These are phyloP conservation scores for Alloscopus bannaensis DNA, from an alignment of 2,888 invertebrate genomes.

Conservation along the genomic window DNA sequence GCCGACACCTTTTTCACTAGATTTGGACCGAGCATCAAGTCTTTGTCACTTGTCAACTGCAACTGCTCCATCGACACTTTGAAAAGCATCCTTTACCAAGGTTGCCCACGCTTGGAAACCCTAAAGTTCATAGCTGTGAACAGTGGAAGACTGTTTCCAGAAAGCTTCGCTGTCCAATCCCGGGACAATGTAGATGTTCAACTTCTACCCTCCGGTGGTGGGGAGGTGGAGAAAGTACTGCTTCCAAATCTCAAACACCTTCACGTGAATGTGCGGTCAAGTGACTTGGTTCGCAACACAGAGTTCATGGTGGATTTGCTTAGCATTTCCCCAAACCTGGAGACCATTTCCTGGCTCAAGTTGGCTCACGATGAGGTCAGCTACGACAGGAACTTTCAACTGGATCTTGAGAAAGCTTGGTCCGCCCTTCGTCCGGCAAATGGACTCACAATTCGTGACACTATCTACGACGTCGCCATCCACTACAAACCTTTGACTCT, in stretches of 20 bases:
- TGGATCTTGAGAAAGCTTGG: slow-evolving; percentile 64
- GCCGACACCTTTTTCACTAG: background rate
- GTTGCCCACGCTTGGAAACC: slow-evolving; percentile 53
- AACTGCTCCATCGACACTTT: slow-evolving; percentile 54
- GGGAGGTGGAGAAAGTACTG: background rate
- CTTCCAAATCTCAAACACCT: slow-evolving; percentile 59
- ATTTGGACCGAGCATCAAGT: slow-evolving; percentile 56
- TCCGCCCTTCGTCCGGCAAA: slow-evolving; percentile 40
- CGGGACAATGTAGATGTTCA: background rate
- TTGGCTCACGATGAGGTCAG: slow-evolving; percentile 53
- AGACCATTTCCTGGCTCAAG: slow-evolving; percentile 63
- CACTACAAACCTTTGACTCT: slow-evolving; percentile 47
- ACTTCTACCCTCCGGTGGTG: background rate
- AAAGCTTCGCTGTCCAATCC: no score
- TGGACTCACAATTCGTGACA: slow-evolving; percentile 64
- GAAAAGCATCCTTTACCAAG: slow-evolving; percentile 50
- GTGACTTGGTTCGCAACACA: slow-evolving; percentile 60
- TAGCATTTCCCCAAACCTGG: slow-evolving; percentile 54
- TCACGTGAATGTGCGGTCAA: slow-evolving; percentile 56
- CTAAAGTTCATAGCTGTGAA: slow-evolving; percentile 53
- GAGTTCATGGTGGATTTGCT: slow-evolving; percentile 63
- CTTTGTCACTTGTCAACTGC: slow-evolving; percentile 57
- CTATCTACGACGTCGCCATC: slow-evolving; percentile 63
- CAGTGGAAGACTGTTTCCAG: slow-evolving; percentile 52
- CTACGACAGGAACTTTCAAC: slow-evolving; percentile 57